Evolutionary conservation across 2,888 invertebrate genomes (phyloP).

Genomic region (Lobophora halterata): DNA sequence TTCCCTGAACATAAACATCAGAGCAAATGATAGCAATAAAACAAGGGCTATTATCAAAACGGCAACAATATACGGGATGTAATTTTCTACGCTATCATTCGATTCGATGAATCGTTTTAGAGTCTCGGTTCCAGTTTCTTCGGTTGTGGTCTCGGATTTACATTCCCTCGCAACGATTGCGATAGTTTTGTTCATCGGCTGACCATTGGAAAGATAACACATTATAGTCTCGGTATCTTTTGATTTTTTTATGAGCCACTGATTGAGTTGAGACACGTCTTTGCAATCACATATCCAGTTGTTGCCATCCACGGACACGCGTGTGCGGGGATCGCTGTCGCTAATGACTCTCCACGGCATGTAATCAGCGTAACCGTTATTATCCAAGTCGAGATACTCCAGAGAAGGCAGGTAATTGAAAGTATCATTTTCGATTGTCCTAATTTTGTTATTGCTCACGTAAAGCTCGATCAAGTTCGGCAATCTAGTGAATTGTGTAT

Average conservation of each 20-base stretch:
- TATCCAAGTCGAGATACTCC: constrained; percentile 87
- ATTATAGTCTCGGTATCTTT: constrained; percentile 85
- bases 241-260: constrained; percentile 85
- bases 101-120: constrained; percentile 81
- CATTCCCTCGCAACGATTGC: constrained; percentile 77
- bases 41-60: constrained; percentile 85
- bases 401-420: constrained; percentile 87
- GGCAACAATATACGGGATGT: constrained; percentile 87
- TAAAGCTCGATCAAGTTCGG: constrained; percentile 87
- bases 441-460: constrained; percentile 88
- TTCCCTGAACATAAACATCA: constrained; percentile 87
- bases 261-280: constrained; percentile 84
- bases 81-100: constrained; percentile 85
- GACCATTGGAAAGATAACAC: constrained; percentile 81
- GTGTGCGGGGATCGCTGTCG: constrained; percentile 84
- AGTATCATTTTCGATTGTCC: constrained; percentile 86
- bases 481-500: constrained; percentile 89
- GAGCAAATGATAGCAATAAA: constrained; percentile 84
- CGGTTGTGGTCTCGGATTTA: constrained; percentile 83
- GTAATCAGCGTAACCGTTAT: constrained; percentile 89
- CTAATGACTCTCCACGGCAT: constrained; percentile 87
- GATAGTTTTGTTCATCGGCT: constrained; percentile 75
- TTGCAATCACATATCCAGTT: constrained; percentile 92
- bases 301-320: constrained; percentile 87
- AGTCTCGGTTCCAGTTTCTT: constrained; percentile 81